Percentiles rank a stretch among this genome's conserved stretches.
phyloP scores from a whole-genome alignment of 1,140 invertebrate species.

The Myzus persicae region DNA sequence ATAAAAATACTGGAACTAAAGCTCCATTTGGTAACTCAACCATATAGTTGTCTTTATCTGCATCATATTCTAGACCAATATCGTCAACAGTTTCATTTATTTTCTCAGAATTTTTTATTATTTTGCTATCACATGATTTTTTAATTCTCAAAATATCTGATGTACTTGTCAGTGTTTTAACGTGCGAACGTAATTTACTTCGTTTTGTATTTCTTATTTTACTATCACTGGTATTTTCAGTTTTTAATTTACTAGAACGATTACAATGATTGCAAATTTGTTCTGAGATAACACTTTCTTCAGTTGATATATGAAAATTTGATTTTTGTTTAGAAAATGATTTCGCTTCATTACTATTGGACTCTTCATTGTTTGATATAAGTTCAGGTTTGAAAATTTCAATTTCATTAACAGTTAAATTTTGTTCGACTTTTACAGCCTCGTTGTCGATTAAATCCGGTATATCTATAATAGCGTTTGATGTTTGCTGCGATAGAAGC shows the following conservation, averaged over 20 bases:
- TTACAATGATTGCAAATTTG: neutral
- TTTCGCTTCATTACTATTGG: neutral
- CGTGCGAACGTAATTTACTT: neutral
- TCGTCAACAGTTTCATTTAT: neutral
- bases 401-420: neutral
- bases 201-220: neutral
- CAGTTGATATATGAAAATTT: neutral
- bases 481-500: neutral
- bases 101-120: neutral
- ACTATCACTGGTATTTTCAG: neutral
- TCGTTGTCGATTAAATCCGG: neutral
- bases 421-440: neutral
- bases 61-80: slow-evolving; percentile 50
- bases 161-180: neutral
- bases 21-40: slow-evolving; percentile 35
- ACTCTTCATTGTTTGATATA: neutral
- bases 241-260: neutral
- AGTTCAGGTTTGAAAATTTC: neutral
- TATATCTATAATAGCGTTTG: neutral
- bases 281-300: neutral
- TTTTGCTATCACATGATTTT: neutral
- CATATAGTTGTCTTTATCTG: slow-evolving; percentile 40
- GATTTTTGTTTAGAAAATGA: neutral
- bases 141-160: neutral
- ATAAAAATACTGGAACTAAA: slow-evolving; percentile 33